These are phyloP conservation scores for Corticium candelabrum DNA, from an alignment of 37 sponge, comb jelly and placozoan species.

Conservation along the genomic window DNA sequence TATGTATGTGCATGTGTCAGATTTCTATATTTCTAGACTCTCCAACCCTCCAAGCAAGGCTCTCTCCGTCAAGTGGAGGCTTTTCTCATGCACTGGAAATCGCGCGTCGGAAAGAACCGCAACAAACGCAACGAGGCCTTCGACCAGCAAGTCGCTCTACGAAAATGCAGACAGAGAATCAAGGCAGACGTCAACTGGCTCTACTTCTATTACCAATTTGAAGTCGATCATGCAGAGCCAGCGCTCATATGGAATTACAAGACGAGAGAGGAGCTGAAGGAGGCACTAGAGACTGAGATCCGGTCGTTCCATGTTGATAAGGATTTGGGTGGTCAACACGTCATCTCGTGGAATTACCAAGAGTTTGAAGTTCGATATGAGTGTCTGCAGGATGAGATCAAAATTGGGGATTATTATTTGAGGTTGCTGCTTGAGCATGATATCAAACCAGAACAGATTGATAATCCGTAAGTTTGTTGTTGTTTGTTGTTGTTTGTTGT, in stretches of 20 bases:
- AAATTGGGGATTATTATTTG: slow-evolving; percentile 95
- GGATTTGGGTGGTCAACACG: slow-evolving; percentile 76
- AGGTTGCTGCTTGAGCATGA: slow-evolving; percentile 91
- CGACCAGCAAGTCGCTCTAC: slow-evolving; percentile 56
- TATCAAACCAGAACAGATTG: slow-evolving; percentile 57
- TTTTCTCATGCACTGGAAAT: slow-evolving; percentile 86
- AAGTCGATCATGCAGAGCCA: slow-evolving; percentile 85
- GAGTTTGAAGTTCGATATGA: slow-evolving; percentile 99
- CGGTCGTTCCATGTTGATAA: slow-evolving; percentile 88
- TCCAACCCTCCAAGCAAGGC: slow-evolving; percentile 11
- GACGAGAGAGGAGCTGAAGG: slow-evolving; percentile 94
- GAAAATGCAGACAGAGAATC: slow-evolving; percentile 76
- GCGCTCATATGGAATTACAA: slow-evolving; percentile 99
- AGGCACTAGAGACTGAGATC: slow-evolving; percentile 90
- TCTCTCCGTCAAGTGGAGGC: slow-evolving; percentile 43
- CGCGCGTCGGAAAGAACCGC: slow-evolving; percentile 64
- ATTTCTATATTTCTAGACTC: slow-evolving; percentile 8
- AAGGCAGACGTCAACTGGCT: slow-evolving; percentile 87
- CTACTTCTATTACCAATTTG: slow-evolving; percentile 89
- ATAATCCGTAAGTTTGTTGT: slow-evolving; percentile 59
- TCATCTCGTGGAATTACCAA: slow-evolving; percentile 87
- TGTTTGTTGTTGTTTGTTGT: not conserved
- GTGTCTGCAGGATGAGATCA: slow-evolving; percentile 85
- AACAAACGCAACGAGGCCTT: slow-evolving; percentile 14
- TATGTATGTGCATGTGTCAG: no score